Evolutionary conservation across 2,888 invertebrate species (phyloP).

Genomic region (Folsomia manolachei): DNA sequence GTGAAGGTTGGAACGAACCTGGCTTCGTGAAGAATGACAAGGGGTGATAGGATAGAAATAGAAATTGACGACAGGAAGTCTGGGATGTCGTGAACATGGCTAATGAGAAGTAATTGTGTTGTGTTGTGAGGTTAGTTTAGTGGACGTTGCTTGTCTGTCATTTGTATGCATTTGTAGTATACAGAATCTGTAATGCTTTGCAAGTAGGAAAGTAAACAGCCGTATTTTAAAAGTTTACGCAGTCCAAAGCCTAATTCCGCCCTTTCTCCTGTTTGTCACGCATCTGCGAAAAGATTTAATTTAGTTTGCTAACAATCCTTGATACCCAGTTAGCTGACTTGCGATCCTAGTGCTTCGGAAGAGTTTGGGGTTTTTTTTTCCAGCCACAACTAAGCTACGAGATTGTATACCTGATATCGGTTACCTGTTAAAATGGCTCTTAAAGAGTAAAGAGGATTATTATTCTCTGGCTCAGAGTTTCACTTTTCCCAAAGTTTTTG

Average conservation of each 20-base stretch:
- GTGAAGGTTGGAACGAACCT: neutral
- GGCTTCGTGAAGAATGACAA: no score
- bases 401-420: no score
- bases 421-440: no score
- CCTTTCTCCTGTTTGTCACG: constrained; percentile 9
- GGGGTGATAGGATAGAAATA: neutral
- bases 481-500: no score
- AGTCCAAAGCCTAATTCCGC: neutral
- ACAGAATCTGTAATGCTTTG: neutral
- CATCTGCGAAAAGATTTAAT: constrained; percentile 1
- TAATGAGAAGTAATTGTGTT: neutral
- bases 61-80: neutral
- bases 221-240: neutral
- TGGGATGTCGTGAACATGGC: neutral
- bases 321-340: no score
- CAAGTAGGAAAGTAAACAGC: neutral
- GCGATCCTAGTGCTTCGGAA: no score
- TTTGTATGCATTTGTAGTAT: no score
- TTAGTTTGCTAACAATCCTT: constrained; percentile 1
- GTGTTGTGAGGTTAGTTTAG: neutral
- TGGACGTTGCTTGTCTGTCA: neutral
- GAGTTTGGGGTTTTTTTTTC: no score
- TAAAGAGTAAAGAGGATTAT: no score
- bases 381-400: no score
- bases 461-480: no score